Evolutionary conservation across 2,888 invertebrate genomes (phyloP).

Genomic region (Pecten maximus): DNA sequence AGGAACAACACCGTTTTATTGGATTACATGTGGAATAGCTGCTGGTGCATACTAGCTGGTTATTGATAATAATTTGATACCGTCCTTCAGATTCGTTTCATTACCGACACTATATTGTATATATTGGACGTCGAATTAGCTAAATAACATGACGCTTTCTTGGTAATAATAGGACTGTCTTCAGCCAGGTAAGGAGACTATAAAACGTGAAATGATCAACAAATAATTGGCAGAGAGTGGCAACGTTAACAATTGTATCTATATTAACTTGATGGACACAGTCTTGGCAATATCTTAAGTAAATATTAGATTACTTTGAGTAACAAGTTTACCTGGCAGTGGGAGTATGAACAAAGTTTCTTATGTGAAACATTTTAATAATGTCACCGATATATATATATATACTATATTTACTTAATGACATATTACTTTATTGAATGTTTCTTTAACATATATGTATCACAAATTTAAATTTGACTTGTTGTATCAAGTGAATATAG

Average conservation of each 20-base stretch:
- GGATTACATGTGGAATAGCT: conserved; percentile 2
- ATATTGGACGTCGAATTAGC: background rate
- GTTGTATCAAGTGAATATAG: too few relatives aligned
- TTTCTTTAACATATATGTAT: too few relatives aligned
- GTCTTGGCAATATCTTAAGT: background rate
- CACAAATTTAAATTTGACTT: too few relatives aligned
- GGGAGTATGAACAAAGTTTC: background rate
- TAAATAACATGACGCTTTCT: background rate
- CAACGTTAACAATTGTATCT: background rate
- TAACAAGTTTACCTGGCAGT: background rate
- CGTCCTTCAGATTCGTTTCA: background rate
- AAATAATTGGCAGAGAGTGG: background rate
- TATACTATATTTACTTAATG: too few relatives aligned
- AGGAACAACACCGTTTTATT: conserved; percentile 13
- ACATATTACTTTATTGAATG: too few relatives aligned
- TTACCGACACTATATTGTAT: background rate
- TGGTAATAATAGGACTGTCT: conserved; percentile 12
- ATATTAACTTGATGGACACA: background rate
- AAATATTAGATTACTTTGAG: background rate
- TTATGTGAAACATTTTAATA: background rate
- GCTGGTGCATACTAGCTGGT: background rate
- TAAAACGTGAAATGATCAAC: background rate
- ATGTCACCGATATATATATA: too few relatives aligned
- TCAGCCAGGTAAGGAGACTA: background rate
- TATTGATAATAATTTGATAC: too few relatives aligned